A percentile compares a stretch with the other conserved stretches of the same genome.
These are phyloP conservation scores for Toxotes lorentzi DNA, from an alignment of 2,797 vertebrate species.

Conservation along the genomic window DNA sequence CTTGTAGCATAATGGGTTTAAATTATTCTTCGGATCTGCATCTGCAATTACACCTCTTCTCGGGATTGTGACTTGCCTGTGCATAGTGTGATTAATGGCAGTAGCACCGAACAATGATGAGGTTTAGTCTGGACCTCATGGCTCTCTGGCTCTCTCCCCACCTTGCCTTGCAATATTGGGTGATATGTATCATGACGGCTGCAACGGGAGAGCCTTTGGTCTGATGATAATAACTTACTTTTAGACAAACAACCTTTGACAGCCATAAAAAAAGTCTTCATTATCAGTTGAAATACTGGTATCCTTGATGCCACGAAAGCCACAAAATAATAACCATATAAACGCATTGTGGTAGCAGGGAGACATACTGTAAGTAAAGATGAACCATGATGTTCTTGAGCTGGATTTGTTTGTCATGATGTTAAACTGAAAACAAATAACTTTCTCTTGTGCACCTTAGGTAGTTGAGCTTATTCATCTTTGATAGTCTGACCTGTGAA, in stretches of 20 bases:
- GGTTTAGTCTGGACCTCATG: constrained; percentile 37
- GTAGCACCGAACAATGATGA: constrained; percentile 21
- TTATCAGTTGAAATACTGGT: constrained; percentile 18
- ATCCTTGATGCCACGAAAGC: constrained; percentile 3
- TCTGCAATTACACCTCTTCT: constrained; percentile 66
- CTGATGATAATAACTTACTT: constrained; percentile 15
- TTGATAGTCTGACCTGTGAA: constrained; percentile 36
- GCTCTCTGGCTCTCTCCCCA: constrained; percentile 25
- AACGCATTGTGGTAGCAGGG: neutral
- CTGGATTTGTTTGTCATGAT: constrained; percentile 1
- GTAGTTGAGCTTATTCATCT: constrained; percentile 14
- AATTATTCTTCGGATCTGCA: constrained; percentile 65
- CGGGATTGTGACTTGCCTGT: constrained; percentile 36
- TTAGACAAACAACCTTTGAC: constrained; percentile 14
- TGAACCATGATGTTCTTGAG: neutral
- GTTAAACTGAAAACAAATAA: neutral
- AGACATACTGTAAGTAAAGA: neutral
- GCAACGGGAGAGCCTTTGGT: constrained; percentile 17
- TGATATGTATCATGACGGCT: neutral
- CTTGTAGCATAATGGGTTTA: constrained; percentile 69
- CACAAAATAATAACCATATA: neutral
- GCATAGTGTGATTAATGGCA: constrained; percentile 57
- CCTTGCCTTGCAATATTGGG: neutral
- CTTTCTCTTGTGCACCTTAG: constrained; percentile 2
- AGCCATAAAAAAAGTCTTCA: constrained; percentile 3